A percentile compares a stretch with the other conserved stretches of the same genome.
These are phyloP conservation scores for Mythimna ferrago DNA, from an alignment of 2,888 invertebrate species.

Conservation along the genomic window DNA sequence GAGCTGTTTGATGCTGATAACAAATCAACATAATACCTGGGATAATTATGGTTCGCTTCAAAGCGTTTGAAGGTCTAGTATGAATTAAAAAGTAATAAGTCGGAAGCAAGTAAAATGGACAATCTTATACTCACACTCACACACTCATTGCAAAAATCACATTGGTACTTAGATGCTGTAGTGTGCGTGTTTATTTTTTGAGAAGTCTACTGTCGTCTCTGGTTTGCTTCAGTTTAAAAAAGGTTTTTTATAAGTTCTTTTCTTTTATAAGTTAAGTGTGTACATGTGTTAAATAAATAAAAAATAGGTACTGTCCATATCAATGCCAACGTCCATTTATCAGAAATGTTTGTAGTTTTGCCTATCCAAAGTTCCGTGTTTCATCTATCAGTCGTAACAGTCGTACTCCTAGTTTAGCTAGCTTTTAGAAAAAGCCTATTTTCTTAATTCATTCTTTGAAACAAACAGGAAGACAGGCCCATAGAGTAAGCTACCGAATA, in stretches of 20 bases:
- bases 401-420: neutral
- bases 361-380: neutral
- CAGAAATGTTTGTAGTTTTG: neutral
- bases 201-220: neutral
- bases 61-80: neutral
- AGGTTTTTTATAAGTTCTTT: no score
- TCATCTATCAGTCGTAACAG: neutral
- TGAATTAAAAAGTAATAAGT: constrained; percentile 3
- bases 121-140: neutral
- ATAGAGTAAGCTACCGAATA: neutral
- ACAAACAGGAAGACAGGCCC: neutral
- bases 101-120: constrained; percentile 6
- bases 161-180: constrained; percentile 13
- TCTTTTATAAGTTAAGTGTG: no score
- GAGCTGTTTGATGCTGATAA: no score
- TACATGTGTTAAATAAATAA: no score
- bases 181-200: neutral
- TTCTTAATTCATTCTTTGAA: neutral
- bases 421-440: neutral
- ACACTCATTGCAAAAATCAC: constrained; percentile 39
- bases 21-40: no score
- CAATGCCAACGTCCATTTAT: neutral
- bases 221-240: neutral
- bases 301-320: no score
- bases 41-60: no score